A percentile compares a stretch with the other conserved stretches of the same genome.
These are phyloP conservation scores for Diaphora mendica DNA, from an alignment of 2,888 invertebrate genomes.

Conservation along the genomic window DNA sequence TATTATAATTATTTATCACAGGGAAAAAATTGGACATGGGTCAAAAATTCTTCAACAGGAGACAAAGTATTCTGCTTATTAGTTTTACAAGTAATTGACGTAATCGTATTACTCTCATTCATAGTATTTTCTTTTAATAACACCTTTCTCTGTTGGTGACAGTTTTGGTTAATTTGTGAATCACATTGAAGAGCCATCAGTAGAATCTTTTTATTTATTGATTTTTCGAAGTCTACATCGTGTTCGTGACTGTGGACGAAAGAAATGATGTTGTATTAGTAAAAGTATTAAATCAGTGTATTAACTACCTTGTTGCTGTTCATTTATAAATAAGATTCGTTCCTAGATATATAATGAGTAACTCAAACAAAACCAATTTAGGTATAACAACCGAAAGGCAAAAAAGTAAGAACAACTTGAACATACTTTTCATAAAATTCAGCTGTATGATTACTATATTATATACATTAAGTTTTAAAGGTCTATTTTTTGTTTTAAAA, in stretches of 20 bases:
- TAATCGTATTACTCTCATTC: conserved; percentile 3
- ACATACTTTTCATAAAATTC: no score
- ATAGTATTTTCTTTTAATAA: conserved; percentile 2
- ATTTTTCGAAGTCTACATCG: neutral
- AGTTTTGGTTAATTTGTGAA: neutral
- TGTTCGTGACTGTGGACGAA: conserved; percentile 3
- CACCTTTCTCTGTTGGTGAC: conserved; percentile 5
- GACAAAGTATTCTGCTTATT: conserved; percentile 4
- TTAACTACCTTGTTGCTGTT: conserved; percentile 2
- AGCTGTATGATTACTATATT: conserved; percentile 1
- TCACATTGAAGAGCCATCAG: neutral
- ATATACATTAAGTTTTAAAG: conserved; percentile 5
- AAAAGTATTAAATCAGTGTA: conserved; percentile 3
- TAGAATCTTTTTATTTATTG: conserved; percentile 3
- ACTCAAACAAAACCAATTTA: conserved; percentile 5
- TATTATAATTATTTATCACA: neutral
- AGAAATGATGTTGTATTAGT: conserved; percentile 4
- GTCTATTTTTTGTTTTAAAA: conserved; percentile 4
- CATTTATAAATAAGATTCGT: conserved; percentile 5
- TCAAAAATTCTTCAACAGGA: conserved; percentile 5
- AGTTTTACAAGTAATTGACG: conserved; percentile 5
- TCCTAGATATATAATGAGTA: conserved; percentile 4
- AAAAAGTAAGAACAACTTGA: conserved; percentile 4
- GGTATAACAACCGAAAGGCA: conserved; percentile 2
- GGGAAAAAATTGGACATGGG: neutral